Evolutionary conservation across 64 coral and sea anemone genomes (phyloP), one percentile per base, ranked within the genome.

Genomic region (Actinia tenebrosa): DNA sequence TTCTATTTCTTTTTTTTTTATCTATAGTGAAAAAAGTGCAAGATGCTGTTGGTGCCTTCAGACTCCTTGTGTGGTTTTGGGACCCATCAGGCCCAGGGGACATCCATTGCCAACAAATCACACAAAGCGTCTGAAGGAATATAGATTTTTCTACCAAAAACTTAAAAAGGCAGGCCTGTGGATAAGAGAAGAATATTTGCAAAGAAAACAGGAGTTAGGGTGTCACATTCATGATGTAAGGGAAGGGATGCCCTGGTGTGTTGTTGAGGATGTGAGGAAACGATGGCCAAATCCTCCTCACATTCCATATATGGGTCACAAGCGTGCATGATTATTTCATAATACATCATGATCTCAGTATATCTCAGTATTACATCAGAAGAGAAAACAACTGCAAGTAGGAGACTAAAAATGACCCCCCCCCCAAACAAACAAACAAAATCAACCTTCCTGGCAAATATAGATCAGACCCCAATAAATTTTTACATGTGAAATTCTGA

Each of bases 221-320:
- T 83, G 78, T 45, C 58, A 82, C 19, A 89, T 75, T 19, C 60
- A 64, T 69, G 88, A 89, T 8, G 80, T 84, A 15, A 53, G 80
- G 10, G 80, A 89, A 59, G 79, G 84, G 13, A 89, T 89, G 88
- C 80, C 88, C 20, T 43, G 82, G 18, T 84, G 88, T 64, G 80
- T 89, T 47, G 44, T 84, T 15, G 64, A 68, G n/a, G 88, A 89
- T 53, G 80, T 84, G 8, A 60, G 88, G 64, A 56, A 26, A 44
- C 84, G 88, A 42, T 84, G 60, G 88, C 88, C 80, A 69, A 89
- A 77, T 56, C 80, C 80, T 42, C 80, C 80, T 37, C 82, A 84
- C 30, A 56, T 84, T 11, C 64, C 80, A 66, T 84, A 84, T 83
- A 63, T 83, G 79, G 88, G 88, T 44, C 86, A 88, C 50, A 47